A percentile compares a stretch with the other conserved stretches of the same genome.
phyloP scores from a whole-genome alignment of 2,888 invertebrate species.

The Temnothorax unifasciatus region DNA sequence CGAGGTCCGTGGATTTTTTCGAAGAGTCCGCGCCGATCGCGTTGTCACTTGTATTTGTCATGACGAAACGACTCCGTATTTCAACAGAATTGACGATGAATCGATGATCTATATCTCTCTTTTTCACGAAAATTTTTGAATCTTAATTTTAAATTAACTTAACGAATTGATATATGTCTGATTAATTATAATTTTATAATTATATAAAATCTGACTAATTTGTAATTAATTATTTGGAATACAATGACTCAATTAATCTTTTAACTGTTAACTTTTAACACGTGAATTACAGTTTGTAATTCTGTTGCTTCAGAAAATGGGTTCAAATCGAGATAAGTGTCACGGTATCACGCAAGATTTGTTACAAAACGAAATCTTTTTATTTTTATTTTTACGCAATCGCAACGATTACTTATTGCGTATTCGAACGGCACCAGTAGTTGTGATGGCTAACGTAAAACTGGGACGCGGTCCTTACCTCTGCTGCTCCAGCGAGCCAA shows the following conservation, averaged over 20 bases:
- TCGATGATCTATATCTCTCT: neutral
- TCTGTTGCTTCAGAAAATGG: neutral
- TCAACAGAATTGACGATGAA: neutral
- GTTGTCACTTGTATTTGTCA: conserved; percentile 73
- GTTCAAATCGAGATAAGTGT: neutral
- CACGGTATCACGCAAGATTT: neutral
- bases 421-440: conserved; percentile 32
- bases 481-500: conserved; percentile 63
- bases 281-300: neutral
- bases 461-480: conserved; percentile 64
- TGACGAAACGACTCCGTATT: conserved; percentile 49
- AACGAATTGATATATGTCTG: neutral
- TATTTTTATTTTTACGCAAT: neutral
- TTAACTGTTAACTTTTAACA: neutral
- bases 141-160: neutral
- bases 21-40: conserved; percentile 50
- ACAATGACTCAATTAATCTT: neutral
- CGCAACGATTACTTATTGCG: neutral
- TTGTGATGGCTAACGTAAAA: conserved; percentile 66
- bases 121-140: neutral
- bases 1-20: conserved; percentile 72
- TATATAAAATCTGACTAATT: neutral
- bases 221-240: conserved; percentile 1
- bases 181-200: conserved; percentile 1
- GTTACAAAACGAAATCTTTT: neutral